Percentiles rank a stretch among this genome's conserved stretches.
Evolutionary conservation across 2,888 invertebrate genomes (phyloP).

Genomic region (Coleophora flavipennella): DNA sequence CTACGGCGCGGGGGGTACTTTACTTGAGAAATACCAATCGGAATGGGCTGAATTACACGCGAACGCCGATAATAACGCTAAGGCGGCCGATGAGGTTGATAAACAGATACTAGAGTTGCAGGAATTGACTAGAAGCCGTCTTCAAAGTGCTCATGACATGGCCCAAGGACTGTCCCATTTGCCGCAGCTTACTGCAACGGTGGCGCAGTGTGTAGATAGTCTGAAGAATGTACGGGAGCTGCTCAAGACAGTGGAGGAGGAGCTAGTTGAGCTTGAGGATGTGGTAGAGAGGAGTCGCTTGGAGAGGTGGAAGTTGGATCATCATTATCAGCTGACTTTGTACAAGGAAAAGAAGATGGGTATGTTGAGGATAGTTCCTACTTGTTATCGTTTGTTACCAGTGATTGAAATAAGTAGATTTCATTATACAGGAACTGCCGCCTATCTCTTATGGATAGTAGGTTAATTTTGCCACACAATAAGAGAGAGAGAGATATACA

Average conservation of each 20-base stretch:
- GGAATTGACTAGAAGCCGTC: slow-evolving; percentile 34
- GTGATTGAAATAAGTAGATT: too few relatives aligned
- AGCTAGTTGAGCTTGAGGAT: slow-evolving; percentile 77
- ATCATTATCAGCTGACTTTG: slow-evolving; percentile 78
- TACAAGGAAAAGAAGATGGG: slow-evolving; percentile 82
- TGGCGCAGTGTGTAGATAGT: slow-evolving; percentile 66
- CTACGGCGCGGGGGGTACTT: slow-evolving; percentile 77
- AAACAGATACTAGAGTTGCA: slow-evolving; percentile 49
- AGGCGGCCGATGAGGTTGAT: slow-evolving; percentile 69
- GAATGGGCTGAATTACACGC: slow-evolving; percentile 81
- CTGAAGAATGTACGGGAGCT: slow-evolving; percentile 68
- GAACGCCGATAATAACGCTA: slow-evolving; percentile 79
- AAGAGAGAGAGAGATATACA: too few relatives aligned
- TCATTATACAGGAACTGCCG: too few relatives aligned
- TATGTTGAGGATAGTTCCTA: slow-evolving; percentile 33
- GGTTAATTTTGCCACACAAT: too few relatives aligned
- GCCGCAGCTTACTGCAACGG: slow-evolving; percentile 48
- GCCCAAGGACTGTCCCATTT: slow-evolving; percentile 46
- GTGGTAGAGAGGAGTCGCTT: slow-evolving; percentile 79
- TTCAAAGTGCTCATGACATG: slow-evolving; percentile 48
- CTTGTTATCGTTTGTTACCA: too few relatives aligned
- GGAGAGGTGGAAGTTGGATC: slow-evolving; percentile 80
- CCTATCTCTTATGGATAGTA: too few relatives aligned
- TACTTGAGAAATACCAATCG: slow-evolving; percentile 79
- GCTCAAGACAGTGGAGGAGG: slow-evolving; percentile 76